Conservation (phyloP, 2,888 invertebrate species). For the Pristionchus entomophagus region DNA sequence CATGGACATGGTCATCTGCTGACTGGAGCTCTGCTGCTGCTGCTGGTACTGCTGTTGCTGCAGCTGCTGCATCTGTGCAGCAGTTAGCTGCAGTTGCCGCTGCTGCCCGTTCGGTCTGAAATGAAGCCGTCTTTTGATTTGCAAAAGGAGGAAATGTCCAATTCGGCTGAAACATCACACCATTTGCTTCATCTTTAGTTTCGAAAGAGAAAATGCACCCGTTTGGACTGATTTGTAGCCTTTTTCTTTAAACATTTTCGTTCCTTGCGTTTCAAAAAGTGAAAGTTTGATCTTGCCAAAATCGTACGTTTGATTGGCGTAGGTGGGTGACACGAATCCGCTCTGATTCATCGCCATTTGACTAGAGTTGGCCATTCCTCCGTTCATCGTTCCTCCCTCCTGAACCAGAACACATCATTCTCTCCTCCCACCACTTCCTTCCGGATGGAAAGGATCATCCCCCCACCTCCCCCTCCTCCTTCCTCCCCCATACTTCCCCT, state of each 20-base stretch:
- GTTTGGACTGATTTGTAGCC: no score
- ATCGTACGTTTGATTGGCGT: slow-evolving; percentile 18
- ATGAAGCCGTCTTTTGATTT: neutral
- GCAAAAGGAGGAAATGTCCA: no score
- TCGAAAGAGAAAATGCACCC: no score
- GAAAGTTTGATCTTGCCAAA: no score
- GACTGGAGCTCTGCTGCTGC: neutral
- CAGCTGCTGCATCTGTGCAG: neutral
- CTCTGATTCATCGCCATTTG: slow-evolving; percentile 22
- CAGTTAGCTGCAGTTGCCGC: slow-evolving; percentile 14
- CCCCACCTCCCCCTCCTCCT: neutral
- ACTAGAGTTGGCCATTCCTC: neutral
- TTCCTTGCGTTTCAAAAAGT: neutral
- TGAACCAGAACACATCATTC: neutral
- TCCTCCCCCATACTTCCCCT: neutral
- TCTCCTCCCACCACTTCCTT: neutral
- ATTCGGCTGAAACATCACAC: no score
- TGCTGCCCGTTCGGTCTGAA: slow-evolving; percentile 7
- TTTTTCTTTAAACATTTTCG: no score
- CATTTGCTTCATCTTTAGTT: no score
- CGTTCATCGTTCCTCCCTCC: neutral
- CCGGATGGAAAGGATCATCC: neutral
- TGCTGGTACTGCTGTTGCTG: neutral
- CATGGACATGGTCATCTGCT: slow-evolving; percentile 1
- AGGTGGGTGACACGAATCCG: slow-evolving; percentile 45